Evolutionary conservation across 2,888 invertebrate genomes (phyloP), one percentile per base, ranked within the genome.

Genomic region (Acanthosoma haemorrhoidale): DNA sequence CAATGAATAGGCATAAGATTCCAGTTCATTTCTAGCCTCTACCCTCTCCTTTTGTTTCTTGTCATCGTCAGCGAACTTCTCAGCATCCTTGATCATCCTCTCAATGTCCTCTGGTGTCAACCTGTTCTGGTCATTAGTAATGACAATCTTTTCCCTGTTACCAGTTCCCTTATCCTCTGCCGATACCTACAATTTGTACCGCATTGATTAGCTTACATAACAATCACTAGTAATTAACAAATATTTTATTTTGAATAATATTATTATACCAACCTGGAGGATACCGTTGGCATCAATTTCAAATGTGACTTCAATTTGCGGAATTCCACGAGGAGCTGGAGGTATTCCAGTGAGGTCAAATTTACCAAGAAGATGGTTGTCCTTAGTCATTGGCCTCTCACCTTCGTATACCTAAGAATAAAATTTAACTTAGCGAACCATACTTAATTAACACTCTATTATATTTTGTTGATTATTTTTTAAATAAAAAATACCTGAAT

Each of bases 151-250:
- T 80, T 99, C 96, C 78, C 96, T 89, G 84, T 96, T 97, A 71
- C 98, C 98, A 57, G 99, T 98, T 72, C 98, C 98, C 83, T 99
- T 99, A 81, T 99, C 98, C 81, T 99, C 98, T 18, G 99, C 99
- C 31, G 96, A 93, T 71, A 98, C 96, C 78, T 82, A 79, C 8
- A 51, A 51, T 25, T 25, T n/a, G n/a, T n/a, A n/a, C n/a, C n/a
- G n/a, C n/a, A n/a, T n/a, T n/a, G n/a, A n/a, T n/a, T n/a, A n/a
- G n/a, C n/a, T n/a, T n/a, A n/a, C n/a, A n/a, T n/a, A 9, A 36
- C 9, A 36, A 36, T 36, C 38, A 36, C n/a, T n/a, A n/a, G 38
- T 36, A 11, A 9, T 11, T 11, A 11, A 36, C 38, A 36, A 11
- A 9, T 11, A 36, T 11, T 36, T 36, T 36, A n/a, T 58, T 3